These are phyloP conservation scores for Drosophila eugracilis DNA, from an alignment of 1,140 invertebrate species.

Conservation along the genomic window DNA sequence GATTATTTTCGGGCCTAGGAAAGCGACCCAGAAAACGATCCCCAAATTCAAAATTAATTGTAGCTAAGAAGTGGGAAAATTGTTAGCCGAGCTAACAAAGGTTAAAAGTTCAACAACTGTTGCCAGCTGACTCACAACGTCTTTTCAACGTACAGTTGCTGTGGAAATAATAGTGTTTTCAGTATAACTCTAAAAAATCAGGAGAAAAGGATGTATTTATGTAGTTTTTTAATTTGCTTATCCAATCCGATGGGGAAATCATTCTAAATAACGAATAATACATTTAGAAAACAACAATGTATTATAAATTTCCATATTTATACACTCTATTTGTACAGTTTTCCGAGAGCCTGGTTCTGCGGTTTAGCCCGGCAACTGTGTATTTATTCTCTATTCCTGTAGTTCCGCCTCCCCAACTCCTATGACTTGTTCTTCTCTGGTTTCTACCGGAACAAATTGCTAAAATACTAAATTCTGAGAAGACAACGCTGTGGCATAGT, in stretches of 20 bases:
- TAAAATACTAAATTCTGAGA: slow-evolving; percentile 62
- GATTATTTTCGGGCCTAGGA: slow-evolving; percentile 41
- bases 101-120: slow-evolving; percentile 68
- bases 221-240: too few species aligned
- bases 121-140: slow-evolving; percentile 19
- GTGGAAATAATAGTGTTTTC: slow-evolving; percentile 11
- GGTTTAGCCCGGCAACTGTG: not conserved
- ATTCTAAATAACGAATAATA: too few species aligned
- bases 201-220: too few species aligned
- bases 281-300: too few species aligned
- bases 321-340: not conserved
- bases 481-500: slow-evolving; percentile 42
- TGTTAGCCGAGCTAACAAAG: slow-evolving; percentile 49
- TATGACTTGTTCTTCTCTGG: slow-evolving; percentile 18
- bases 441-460: slow-evolving; percentile 77
- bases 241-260: too few species aligned
- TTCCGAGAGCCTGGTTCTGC: not conserved
- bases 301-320: too few species aligned
- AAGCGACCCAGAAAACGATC: slow-evolving; percentile 11
- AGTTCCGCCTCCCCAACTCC: slow-evolving; percentile 30
- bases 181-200: too few species aligned
- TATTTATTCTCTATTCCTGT: not conserved
- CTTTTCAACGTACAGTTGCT: slow-evolving; percentile 23
- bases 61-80: slow-evolving; percentile 32
- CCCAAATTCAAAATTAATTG: slow-evolving; percentile 65